phyloP scores from a whole-genome alignment of 1,140 invertebrate genomes.

The Diorhabda carinulata region DNA sequence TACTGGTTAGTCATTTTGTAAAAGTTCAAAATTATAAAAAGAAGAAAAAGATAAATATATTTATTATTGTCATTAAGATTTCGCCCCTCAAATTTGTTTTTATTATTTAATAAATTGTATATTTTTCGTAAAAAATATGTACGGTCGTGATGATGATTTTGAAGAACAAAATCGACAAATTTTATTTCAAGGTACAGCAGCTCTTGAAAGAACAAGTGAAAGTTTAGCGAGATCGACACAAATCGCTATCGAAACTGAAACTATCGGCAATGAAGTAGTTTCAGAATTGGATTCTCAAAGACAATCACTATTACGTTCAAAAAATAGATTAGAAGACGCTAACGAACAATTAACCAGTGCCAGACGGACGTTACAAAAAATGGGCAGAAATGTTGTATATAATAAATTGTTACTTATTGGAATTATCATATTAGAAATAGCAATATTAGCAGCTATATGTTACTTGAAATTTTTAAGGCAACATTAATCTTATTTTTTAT shows the following conservation, averaged over 20 bases:
- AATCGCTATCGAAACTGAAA: constrained; percentile 73
- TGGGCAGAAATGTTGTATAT: constrained; percentile 51
- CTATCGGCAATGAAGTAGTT: constrained; percentile 71
- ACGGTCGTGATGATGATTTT: constrained; percentile 43
- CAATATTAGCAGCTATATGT: constrained; percentile 34
- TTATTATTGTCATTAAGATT: too few species aligned
- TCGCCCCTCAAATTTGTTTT: too few species aligned
- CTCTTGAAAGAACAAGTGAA: constrained; percentile 61
- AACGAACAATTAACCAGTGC: constrained; percentile 49
- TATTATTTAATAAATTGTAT: too few species aligned
- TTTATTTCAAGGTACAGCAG: constrained; percentile 55
- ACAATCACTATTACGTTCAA: constrained; percentile 49
- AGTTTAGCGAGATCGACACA: constrained; percentile 67
- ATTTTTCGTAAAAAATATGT: not conserved
- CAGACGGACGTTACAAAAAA: constrained; percentile 44
- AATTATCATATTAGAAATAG: constrained; percentile 50
- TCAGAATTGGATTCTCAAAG: constrained; percentile 49
- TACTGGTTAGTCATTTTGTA: too few species aligned
- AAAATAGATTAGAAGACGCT: constrained; percentile 49
- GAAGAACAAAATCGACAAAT: constrained; percentile 53
- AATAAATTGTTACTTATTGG: constrained; percentile 51
- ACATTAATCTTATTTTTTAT: too few species aligned
- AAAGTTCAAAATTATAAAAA: too few species aligned
- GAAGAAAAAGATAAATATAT: too few species aligned
- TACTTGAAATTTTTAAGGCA: constrained; percentile 34